phyloP scores from a whole-genome alignment of 2,113 vertebrate species.

The Enhydra lutris region DNA sequence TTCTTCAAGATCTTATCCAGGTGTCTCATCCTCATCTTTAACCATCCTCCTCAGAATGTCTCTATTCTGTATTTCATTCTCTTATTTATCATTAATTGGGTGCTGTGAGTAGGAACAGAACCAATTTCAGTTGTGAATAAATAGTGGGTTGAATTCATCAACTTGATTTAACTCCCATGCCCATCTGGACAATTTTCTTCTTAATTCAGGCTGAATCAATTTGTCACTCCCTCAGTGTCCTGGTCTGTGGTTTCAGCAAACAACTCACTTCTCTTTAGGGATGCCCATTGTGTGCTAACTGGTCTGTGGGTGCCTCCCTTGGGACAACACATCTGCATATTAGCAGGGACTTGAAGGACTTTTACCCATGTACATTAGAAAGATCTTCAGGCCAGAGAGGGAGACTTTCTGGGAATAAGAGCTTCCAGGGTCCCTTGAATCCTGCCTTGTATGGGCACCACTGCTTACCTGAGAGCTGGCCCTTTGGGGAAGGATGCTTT shows the following conservation, averaged over 20 bases:
- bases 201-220: not conserved
- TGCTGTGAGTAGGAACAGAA: not conserved
- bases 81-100: not conserved
- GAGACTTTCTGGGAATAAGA: not conserved
- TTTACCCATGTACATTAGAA: not conserved
- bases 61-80: not conserved
- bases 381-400: not conserved
- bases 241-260: not conserved
- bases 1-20: not conserved
- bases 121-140: not conserved
- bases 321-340: not conserved
- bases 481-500: not conserved
- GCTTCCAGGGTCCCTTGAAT: not conserved
- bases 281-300: not conserved
- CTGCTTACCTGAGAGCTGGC: not conserved
- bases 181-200: not conserved
- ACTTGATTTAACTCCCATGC: not conserved
- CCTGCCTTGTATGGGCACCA: too few relatives aligned
- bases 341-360: not conserved
- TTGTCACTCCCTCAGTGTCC: accelerated
- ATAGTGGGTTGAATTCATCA: not conserved
- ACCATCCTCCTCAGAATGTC: accelerated
- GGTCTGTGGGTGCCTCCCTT: too few relatives aligned
- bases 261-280: not conserved
- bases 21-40: not conserved